Conservation (phyloP, 2,888 invertebrate genomes). For the Zele albiditarsus region DNA sequence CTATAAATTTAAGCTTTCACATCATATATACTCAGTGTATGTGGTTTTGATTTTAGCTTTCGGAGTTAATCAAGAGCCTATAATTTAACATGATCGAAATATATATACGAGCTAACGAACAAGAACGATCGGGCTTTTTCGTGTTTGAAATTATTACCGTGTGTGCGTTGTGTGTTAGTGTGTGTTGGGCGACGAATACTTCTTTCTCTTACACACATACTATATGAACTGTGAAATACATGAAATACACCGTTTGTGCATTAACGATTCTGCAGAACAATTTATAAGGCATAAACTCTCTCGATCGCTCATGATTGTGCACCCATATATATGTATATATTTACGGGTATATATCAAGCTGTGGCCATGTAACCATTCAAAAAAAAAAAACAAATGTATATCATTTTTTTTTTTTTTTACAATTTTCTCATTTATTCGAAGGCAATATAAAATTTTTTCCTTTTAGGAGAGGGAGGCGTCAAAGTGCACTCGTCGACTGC, state of each 20-base stretch:
- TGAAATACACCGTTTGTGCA: constrained; percentile 42
- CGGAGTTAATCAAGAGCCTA: constrained; percentile 69
- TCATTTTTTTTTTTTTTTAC: background rate
- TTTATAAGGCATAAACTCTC: constrained; percentile 68
- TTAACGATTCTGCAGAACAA: constrained; percentile 70
- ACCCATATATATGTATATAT: constrained; percentile 43
- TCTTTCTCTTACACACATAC: background rate
- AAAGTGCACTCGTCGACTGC: background rate
- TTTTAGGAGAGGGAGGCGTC: background rate
- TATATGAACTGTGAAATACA: constrained; percentile 6
- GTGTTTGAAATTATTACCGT: constrained; percentile 69
- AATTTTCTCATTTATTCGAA: constrained; percentile 14
- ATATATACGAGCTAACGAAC: constrained; percentile 69
- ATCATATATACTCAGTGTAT: background rate
- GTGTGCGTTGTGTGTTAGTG: constrained; percentile 15
- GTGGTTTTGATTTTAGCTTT: constrained; percentile 1
- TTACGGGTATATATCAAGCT: constrained; percentile 60
- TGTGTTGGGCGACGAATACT: background rate
- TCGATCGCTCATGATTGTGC: constrained; percentile 54
- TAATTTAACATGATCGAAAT: constrained; percentile 72
- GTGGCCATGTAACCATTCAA: background rate
- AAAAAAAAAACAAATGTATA: background rate
- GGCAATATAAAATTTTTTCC: background rate
- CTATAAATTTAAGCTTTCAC: constrained; percentile 11
- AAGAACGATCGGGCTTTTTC: constrained; percentile 71